A percentile compares a stretch with the other conserved stretches of the same genome.
These are phyloP conservation scores for Phlogophora meticulosa DNA, from an alignment of 2,888 invertebrate genomes.

Conservation along the genomic window DNA sequence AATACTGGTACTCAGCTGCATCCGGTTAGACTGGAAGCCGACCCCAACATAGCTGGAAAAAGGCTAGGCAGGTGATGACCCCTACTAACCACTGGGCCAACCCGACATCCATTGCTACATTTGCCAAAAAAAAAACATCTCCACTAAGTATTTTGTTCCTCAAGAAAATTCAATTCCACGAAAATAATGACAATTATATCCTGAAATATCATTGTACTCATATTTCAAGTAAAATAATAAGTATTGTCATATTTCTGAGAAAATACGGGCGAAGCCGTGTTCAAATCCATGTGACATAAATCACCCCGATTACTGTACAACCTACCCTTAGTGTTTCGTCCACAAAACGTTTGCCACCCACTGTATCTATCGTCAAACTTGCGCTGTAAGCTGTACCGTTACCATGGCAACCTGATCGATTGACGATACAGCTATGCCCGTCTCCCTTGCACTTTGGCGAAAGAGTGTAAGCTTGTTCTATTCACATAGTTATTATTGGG, in stretches of 20 bases:
- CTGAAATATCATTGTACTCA: constrained; percentile 9
- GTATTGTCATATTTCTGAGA: constrained; percentile 42
- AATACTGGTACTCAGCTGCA: too few species aligned
- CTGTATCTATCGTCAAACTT: constrained; percentile 49
- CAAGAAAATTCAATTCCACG: constrained; percentile 6
- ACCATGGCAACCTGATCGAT: constrained; percentile 85
- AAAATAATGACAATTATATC: constrained; percentile 5
- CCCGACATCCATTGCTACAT: too few species aligned
- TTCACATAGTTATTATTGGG: constrained; percentile 67
- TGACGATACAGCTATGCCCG: constrained; percentile 70
- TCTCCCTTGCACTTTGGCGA: constrained; percentile 61
- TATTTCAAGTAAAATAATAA: constrained; percentile 33
- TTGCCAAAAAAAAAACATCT: too few species aligned
- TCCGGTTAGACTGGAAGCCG: too few species aligned
- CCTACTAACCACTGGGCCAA: too few species aligned
- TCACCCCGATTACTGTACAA: constrained; percentile 49
- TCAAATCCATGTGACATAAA: constrained; percentile 43
- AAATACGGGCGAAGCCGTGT: constrained; percentile 34
- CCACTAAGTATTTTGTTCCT: background rate
- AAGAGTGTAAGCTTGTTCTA: constrained; percentile 53
- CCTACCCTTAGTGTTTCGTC: constrained; percentile 6
- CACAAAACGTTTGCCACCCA: constrained; percentile 25
- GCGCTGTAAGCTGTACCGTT: constrained; percentile 67
- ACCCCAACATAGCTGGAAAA: too few species aligned
- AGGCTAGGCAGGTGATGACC: too few species aligned